Evolutionary conservation across 2,113 vertebrate species (phyloP).

Genomic region (Anarhynchus alexandrinus): DNA sequence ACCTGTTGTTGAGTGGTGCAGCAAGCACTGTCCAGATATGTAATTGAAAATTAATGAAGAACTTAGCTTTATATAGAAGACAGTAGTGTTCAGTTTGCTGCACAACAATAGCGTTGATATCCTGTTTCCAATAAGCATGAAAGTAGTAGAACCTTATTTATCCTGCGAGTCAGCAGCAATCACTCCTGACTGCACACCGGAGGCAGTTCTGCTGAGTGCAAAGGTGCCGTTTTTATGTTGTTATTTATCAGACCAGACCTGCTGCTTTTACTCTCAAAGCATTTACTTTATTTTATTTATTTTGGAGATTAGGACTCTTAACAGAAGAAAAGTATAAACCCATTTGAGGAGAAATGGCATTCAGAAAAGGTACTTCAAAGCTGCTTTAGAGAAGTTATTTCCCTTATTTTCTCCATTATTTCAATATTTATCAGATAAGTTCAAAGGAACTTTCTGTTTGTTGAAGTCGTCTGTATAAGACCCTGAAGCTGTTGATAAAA

Average conservation of each 20-base stretch:
- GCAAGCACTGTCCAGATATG: neutral
- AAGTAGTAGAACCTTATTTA: neutral
- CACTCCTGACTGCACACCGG: neutral
- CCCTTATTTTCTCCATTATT: neutral
- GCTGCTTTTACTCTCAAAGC: neutral
- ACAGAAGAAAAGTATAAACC: neutral
- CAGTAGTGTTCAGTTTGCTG: neutral
- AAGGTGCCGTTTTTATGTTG: neutral
- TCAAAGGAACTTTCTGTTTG: neutral
- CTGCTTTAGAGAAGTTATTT: neutral
- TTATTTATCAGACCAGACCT: neutral
- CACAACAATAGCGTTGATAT: neutral
- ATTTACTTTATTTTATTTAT: neutral
- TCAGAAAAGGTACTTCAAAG: neutral
- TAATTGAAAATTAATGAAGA: neutral
- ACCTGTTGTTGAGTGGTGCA: neutral
- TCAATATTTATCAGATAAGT: neutral
- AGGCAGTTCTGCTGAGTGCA: constrained; percentile 23
- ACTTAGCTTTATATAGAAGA: neutral
- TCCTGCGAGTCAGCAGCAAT: neutral
- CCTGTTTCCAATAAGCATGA: neutral
- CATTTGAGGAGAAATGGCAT: neutral
- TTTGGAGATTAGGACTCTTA: neutral
- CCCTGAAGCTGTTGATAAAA: neutral
- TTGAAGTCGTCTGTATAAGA: neutral